These are phyloP conservation scores for Acronicta psi DNA, from an alignment of 2,888 invertebrate genomes.

Conservation along the genomic window DNA sequence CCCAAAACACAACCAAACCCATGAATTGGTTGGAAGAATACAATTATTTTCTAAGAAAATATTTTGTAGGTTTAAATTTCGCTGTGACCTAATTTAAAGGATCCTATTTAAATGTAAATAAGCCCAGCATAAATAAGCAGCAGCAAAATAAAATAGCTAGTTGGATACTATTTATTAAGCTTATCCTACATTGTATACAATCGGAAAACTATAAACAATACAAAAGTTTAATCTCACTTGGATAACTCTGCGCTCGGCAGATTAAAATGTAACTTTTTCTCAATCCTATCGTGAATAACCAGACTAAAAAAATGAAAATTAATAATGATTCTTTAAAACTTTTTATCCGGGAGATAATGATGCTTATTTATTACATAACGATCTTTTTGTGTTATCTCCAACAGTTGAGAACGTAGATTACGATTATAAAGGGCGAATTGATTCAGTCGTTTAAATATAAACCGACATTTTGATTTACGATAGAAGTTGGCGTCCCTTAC, in stretches of 20 bases:
- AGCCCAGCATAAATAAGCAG: background rate
- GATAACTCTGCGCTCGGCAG: constrained; percentile 13
- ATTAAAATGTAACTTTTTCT: constrained; percentile 26
- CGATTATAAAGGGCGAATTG: constrained; percentile 50
- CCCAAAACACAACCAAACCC: no score
- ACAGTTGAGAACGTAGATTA: constrained; percentile 35
- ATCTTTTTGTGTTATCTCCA: constrained; percentile 21
- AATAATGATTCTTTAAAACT: constrained; percentile 30
- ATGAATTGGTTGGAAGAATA: no score
- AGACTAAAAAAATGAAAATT: constrained; percentile 20
- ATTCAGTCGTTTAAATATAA: constrained; percentile 55
- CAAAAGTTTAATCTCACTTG: constrained; percentile 16
- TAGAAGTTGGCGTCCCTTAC: constrained; percentile 48
- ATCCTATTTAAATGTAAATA: constrained; percentile 35
- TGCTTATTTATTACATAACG: constrained; percentile 31
- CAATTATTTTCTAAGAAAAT: no score
- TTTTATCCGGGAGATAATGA: constrained; percentile 32
- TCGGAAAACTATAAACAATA: constrained; percentile 24
- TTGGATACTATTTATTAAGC: constrained; percentile 24
- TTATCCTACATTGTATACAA: constrained; percentile 7
- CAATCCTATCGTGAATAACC: constrained; percentile 12
- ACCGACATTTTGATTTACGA: constrained; percentile 52
- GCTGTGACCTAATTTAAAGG: constrained; percentile 38
- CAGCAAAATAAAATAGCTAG: background rate
- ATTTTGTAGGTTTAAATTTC: no score